Conservation (phyloP, 2,113 vertebrate genomes). For the Brachionichthys hirsutus region DNA sequence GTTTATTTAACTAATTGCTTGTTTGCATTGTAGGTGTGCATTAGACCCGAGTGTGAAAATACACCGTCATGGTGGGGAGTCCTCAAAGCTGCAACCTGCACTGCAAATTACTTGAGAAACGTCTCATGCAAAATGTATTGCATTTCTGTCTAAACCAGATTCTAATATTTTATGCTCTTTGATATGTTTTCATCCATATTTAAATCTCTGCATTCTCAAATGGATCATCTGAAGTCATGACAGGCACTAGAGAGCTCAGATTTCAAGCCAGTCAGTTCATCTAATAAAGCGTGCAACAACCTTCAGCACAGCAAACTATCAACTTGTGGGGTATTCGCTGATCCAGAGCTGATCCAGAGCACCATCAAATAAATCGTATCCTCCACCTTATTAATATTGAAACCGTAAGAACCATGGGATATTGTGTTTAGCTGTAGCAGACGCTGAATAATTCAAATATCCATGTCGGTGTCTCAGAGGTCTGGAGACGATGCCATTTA, state of each 20-base stretch:
- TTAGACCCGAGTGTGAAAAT: no score
- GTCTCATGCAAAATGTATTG: conserved; percentile 57
- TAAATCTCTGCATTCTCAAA: conserved; percentile 42
- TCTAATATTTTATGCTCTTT: conserved; percentile 54
- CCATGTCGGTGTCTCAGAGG: conserved; percentile 10
- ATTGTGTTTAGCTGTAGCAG: conserved; percentile 9
- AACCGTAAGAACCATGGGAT: conserved; percentile 22
- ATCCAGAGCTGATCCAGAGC: neutral
- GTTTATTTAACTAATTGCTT: no score
- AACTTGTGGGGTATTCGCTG: conserved; percentile 14
- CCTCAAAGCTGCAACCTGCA: conserved; percentile 19
- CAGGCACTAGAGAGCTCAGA: conserved; percentile 28
- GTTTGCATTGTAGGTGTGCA: no score
- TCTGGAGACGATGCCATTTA: conserved; percentile 11
- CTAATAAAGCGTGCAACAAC: neutral
- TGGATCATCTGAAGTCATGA: conserved; percentile 45
- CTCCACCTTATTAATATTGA: conserved; percentile 22
- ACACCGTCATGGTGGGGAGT: conserved; percentile 32
- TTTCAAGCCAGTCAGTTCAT: conserved; percentile 44
- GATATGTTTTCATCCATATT: conserved; percentile 53
- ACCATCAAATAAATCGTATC: conserved; percentile 26
- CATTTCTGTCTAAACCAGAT: conserved; percentile 26
- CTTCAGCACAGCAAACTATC: neutral
- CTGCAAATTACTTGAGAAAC: conserved; percentile 57
- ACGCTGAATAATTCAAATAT: conserved; percentile 39